Percentiles rank a stretch among this genome's conserved stretches.
phyloP scores from a whole-genome alignment of 1,140 invertebrate species.

The Olivierus martensii region DNA sequence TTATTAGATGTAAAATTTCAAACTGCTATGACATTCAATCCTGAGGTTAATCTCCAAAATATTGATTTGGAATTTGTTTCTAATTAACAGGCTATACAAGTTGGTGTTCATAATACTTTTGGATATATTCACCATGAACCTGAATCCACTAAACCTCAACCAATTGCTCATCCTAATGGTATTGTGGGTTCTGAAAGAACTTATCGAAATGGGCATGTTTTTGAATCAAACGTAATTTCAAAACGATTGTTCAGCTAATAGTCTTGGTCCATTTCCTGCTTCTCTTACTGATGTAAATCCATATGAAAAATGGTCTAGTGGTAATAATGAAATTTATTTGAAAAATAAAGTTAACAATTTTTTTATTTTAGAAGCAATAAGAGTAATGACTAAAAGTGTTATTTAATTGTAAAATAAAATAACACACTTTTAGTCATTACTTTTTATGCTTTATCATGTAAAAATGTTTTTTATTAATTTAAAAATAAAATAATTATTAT shows the following conservation, averaged over 20 bases:
- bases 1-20: slow-evolving; percentile 80
- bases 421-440: too few relatives aligned
- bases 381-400: too few relatives aligned
- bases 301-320: slow-evolving; percentile 94
- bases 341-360: too few relatives aligned
- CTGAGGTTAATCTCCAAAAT: slow-evolving; percentile 56
- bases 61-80: slow-evolving; percentile 91
- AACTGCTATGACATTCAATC: slow-evolving; percentile 61
- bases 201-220: slow-evolving; percentile 52
- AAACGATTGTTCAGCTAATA: slow-evolving; percentile 65
- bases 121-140: slow-evolving; percentile 73
- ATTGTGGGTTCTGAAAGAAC: slow-evolving; percentile 31
- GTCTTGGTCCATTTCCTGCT: slow-evolving; percentile 49
- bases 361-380: too few relatives aligned
- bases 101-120: slow-evolving; percentile 83
- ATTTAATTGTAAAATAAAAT: too few relatives aligned
- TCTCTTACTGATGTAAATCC: slow-evolving; percentile 32
- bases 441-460: too few relatives aligned
- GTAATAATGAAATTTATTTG: slow-evolving; percentile 45
- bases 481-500: too few relatives aligned
- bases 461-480: too few relatives aligned
- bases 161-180: slow-evolving; percentile 63
- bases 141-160: slow-evolving; percentile 55
- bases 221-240: slow-evolving; percentile 58
- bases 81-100: slow-evolving; percentile 87